Base-by-base conservation (phyloP, 30 jellyfish, hydroid and myxozoan species). In the Hydra vulgaris region DNA sequence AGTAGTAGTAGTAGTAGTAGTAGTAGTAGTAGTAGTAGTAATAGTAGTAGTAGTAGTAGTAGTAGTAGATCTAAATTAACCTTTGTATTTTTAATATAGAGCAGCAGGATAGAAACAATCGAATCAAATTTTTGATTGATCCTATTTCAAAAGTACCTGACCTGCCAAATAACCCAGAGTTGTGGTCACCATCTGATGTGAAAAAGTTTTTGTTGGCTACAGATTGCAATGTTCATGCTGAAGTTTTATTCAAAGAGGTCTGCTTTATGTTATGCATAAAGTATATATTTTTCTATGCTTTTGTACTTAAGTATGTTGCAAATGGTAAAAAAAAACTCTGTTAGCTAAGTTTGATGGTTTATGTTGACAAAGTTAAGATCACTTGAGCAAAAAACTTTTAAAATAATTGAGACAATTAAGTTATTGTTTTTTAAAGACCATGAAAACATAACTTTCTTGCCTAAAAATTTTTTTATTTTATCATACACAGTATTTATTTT, bases 81-180 rank as follows among this genome's bases (percentile, higher is more conserved):
- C 8, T 68, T 68, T 20, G 8, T 3, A 68, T 15, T 68, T 7
- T 3, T n/a, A 20, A 68, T 68, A 68, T 16, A 68, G 75, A 68
- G 25, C 75, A 68, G 27, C 26, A 68, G 8, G 27, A 68, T 3
- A 23, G 8, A 68, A 68, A 16, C 75, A 20, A 66, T 79, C 83
- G 95, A 82, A 67, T 70, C 66, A 74, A 26, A 53, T 83, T 74
- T 66, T 22, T 83, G 21, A 18, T 7, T 83, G 90, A 83, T 22
- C 99, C 99, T 3, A 84, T 93, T 52, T 83, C 89, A 54, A 85
- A 86, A 18, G 90, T 84, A 17, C 83, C 83, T 67, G 77, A 93
- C 61, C 77, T 93, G 74, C 99, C 99, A 1, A 74, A 71, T 24
- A 85, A 93, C 82, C 99, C 99, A 18, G 99, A 88, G 68, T 23